Conservation (phyloP, 2,113 vertebrate species). For the Poeciliopsis occidentalis region DNA sequence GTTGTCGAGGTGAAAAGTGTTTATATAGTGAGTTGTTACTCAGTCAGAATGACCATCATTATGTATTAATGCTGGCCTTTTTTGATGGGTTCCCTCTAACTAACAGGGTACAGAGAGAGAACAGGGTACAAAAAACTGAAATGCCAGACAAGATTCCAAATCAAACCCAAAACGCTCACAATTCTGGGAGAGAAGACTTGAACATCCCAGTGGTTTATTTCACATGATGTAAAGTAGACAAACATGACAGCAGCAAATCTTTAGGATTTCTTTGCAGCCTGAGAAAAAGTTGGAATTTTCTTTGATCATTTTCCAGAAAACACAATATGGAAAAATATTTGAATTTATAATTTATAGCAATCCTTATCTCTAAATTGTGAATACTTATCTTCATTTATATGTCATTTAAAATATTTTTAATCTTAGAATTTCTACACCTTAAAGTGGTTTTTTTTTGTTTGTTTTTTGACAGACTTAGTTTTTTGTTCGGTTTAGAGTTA, state of each 20-base stretch:
- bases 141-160: constrained; percentile 18
- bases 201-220: neutral
- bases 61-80: constrained; percentile 11
- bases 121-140: constrained; percentile 51
- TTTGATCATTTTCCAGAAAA: neutral
- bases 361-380: too few species aligned
- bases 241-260: too few species aligned
- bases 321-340: neutral
- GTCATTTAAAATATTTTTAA: neutral
- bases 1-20: neutral
- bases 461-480: too few species aligned
- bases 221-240: neutral
- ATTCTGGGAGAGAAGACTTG: constrained; percentile 8
- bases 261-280: too few species aligned
- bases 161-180: neutral
- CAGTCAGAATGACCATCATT: neutral
- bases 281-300: neutral
- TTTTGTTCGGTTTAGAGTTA: too few species aligned
- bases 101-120: constrained; percentile 52
- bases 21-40: constrained; percentile 2
- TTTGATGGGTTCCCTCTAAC: constrained; percentile 14
- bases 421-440: neutral
- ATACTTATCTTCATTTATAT: neutral
- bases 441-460: too few species aligned
- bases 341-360: neutral